Base-by-base conservation (phyloP, 2,113 vertebrate species). In the Paracyprichromis sp. region DNA sequence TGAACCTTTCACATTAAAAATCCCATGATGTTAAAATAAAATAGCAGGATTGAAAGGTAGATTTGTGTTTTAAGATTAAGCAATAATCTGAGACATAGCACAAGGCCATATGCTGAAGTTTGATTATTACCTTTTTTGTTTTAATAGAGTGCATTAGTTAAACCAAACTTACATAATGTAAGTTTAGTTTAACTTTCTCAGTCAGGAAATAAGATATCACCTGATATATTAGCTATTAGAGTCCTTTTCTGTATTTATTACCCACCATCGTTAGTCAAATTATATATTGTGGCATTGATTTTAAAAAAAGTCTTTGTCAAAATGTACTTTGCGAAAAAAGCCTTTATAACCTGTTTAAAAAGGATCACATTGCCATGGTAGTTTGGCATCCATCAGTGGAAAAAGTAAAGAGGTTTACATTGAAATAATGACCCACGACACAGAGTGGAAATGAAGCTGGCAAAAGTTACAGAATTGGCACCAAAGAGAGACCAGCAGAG, bases 381-480 rank as follows among this genome's bases (percentile, higher is more conserved):
- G 12, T 47, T 91, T 93, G 84, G 80, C 82, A 83, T 45, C 63
- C 38, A 5, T 43, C 71, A 85, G 87, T 36, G 14, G 52, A 86
- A 78, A 31, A 50, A 69, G 83, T 29, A 86, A 56, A 92, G 47
- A 80, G 63, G 6, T 45, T 87, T 40, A 16, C 7, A 86, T 26
- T 36, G 10, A 83, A 89, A 82, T 86, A 59, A 76, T 82, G 84
- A 76, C n/a, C 38, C 17, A 10, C 8, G 4, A 52, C 59, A 73
- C 19, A 8, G 83, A 52, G 36, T 66, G 80, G 79, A 87, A 88
- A 87, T 87, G 8, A 88, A 87, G 59, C 76, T 90, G 86, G 71
- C 86, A 50, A 53, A 88, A 63, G 87, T 83, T 63, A 19, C 7
- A 16, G 54, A 88, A 66, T 53, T 69, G 54, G 78, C 71, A 87